These are phyloP conservation scores for Leptopilina drosophilae DNA, from an alignment of 2,888 invertebrate genomes.

Conservation along the genomic window DNA sequence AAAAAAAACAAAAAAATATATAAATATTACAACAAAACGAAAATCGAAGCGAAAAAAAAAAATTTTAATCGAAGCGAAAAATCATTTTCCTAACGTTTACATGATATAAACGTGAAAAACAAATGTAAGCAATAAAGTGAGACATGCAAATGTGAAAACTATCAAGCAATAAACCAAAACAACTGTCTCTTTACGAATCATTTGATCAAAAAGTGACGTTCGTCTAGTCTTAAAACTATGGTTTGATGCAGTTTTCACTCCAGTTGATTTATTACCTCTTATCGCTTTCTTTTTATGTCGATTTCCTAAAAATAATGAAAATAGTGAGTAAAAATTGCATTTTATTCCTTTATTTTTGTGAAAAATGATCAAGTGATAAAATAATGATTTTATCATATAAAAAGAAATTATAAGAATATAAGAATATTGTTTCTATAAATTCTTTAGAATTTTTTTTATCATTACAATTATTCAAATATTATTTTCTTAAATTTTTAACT, in stretches of 20 bases:
- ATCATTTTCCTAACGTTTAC: constrained; percentile 50
- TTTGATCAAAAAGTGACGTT: constrained; percentile 68
- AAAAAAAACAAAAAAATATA: constrained; percentile 53
- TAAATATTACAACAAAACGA: constrained; percentile 49
- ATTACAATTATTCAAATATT: too few species aligned
- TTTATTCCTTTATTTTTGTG: too few species aligned
- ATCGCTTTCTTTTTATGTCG: constrained; percentile 74
- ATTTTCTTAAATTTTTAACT: too few species aligned
- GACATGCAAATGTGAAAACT: constrained; percentile 71
- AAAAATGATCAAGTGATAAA: too few species aligned
- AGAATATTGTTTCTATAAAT: too few species aligned
- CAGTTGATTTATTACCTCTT: constrained; percentile 73
- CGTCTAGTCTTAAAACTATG: constrained; percentile 71
- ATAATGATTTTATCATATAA: too few species aligned
- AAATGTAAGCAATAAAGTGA: constrained; percentile 69
- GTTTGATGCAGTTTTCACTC: constrained; percentile 64
- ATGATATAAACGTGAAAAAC: constrained; percentile 68
- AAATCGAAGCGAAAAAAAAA: constrained; percentile 46
- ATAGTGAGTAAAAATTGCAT: neutral
- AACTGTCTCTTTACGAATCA: constrained; percentile 69
- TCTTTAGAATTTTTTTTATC: too few species aligned
- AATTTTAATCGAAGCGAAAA: constrained; percentile 49
- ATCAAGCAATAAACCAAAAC: constrained; percentile 69
- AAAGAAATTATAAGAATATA: too few species aligned
- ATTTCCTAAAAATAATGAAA: constrained; percentile 66